Conservation (phyloP, 2,888 invertebrate species). For the Chrysolina oricalcia region DNA sequence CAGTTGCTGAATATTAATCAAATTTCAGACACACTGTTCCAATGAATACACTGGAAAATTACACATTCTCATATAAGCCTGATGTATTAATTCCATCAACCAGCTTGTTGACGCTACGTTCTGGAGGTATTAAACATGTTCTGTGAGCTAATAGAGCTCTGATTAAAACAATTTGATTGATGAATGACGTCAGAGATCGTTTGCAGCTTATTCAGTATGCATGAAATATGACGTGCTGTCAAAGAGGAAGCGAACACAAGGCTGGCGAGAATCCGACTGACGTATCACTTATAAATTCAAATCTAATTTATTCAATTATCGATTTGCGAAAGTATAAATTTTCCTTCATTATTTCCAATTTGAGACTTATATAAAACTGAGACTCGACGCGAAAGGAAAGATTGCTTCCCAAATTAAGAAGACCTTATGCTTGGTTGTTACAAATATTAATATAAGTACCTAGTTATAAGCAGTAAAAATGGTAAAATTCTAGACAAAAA, state of each 20-base stretch:
- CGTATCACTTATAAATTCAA: background rate
- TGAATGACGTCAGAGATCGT: constrained; percentile 37
- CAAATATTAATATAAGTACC: no score
- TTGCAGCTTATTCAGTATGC: constrained; percentile 25
- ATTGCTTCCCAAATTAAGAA: no score
- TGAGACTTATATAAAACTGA: no score
- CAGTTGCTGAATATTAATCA: background rate
- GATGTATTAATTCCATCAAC: background rate
- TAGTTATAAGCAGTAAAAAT: no score
- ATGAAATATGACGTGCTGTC: constrained; percentile 40
- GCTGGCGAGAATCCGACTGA: constrained; percentile 6
- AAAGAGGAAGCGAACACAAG: constrained; percentile 4
- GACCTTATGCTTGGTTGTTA: no score
- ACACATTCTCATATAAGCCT: constrained; percentile 8
- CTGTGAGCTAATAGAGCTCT: constrained; percentile 16
- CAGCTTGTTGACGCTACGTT: constrained; percentile 1
- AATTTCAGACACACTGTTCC: background rate
- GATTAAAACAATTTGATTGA: constrained; percentile 39
- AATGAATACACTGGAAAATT: background rate
- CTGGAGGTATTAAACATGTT: constrained; percentile 8
- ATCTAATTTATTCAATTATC: background rate
- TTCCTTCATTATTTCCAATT: background rate
- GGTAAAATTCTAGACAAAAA: no score
- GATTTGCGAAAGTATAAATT: no score
- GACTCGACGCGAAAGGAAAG: no score